These are phyloP conservation scores for Coregonus sp. DNA, from an alignment of 2,797 vertebrate genomes.

Conservation along the genomic window DNA sequence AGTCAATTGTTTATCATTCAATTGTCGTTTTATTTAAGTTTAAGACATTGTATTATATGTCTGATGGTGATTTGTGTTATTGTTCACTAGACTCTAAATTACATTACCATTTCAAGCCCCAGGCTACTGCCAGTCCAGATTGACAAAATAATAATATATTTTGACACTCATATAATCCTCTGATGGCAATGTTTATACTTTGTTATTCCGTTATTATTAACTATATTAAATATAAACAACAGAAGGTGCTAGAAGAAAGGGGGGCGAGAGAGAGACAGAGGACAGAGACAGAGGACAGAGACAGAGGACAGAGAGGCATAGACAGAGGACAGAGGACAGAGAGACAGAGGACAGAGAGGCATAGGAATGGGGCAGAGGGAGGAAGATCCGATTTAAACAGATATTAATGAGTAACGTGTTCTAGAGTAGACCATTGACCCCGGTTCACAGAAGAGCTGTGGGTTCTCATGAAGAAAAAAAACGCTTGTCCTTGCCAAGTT, in stretches of 20 bases:
- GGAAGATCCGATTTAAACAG: background rate
- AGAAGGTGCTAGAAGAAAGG: background rate
- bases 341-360: background rate
- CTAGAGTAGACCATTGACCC: slow-evolving; percentile 3
- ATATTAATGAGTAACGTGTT: slow-evolving; percentile 11
- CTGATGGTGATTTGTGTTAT: background rate
- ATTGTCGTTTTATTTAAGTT: background rate
- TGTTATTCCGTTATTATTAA: background rate
- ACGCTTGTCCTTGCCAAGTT: background rate
- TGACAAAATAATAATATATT: too few species aligned
- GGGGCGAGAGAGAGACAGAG: too few species aligned
- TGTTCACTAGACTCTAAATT: background rate
- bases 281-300: background rate
- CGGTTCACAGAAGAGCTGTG: slow-evolving; percentile 1
- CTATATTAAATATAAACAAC: background rate
- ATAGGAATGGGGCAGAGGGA: background rate
- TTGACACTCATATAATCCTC: too few species aligned
- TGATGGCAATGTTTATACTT: background rate
- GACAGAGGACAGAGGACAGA: background rate
- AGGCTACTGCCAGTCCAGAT: too few species aligned
- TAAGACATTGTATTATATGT: background rate
- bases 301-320: background rate
- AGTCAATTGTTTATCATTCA: background rate
- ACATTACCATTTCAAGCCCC: background rate
- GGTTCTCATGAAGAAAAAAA: slow-evolving; percentile 6